Conservation (phyloP, 2,113 vertebrate genomes). For the Thunnus thynnus region DNA sequence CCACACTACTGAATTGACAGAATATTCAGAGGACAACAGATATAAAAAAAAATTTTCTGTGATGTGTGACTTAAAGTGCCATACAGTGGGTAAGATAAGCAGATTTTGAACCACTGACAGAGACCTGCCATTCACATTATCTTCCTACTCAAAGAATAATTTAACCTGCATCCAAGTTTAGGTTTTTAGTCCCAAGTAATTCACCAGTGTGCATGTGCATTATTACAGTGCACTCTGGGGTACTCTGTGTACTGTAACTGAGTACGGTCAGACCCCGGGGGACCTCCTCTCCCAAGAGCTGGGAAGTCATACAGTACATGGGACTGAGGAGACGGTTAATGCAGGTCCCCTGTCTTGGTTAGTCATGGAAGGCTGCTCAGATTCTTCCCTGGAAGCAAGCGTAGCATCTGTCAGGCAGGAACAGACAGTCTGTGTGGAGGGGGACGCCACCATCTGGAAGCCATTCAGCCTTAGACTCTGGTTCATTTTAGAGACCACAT, state of each 20-base stretch:
- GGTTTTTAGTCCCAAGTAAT: constrained; percentile 7
- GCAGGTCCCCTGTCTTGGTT: constrained; percentile 72
- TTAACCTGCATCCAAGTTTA: constrained; percentile 5
- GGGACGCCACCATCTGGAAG: constrained; percentile 82
- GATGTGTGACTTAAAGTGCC: constrained; percentile 45
- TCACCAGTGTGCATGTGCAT: constrained; percentile 15
- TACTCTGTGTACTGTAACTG: constrained; percentile 16
- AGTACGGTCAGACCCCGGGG: constrained; percentile 29
- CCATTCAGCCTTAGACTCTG: constrained; percentile 68
- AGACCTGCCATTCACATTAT: constrained; percentile 33
- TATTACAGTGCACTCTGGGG: neutral
- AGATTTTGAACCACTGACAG: constrained; percentile 31
- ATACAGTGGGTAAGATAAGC: neutral
- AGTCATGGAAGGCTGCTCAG: constrained; percentile 77
- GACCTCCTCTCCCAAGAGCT: constrained; percentile 44
- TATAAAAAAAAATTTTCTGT: constrained; percentile 18
- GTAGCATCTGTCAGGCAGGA: constrained; percentile 70
- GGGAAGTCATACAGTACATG: constrained; percentile 49
- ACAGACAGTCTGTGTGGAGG: constrained; percentile 59
- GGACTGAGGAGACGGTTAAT: constrained; percentile 60
- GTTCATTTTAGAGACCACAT: constrained; percentile 64
- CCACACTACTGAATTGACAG: constrained; percentile 1
- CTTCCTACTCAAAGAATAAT: constrained; percentile 32
- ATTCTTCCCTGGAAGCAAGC: constrained; percentile 73
- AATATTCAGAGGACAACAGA: constrained; percentile 32